phyloP scores from a whole-genome alignment of 2,113 vertebrate genomes.

The Nesoenas mayeri region DNA sequence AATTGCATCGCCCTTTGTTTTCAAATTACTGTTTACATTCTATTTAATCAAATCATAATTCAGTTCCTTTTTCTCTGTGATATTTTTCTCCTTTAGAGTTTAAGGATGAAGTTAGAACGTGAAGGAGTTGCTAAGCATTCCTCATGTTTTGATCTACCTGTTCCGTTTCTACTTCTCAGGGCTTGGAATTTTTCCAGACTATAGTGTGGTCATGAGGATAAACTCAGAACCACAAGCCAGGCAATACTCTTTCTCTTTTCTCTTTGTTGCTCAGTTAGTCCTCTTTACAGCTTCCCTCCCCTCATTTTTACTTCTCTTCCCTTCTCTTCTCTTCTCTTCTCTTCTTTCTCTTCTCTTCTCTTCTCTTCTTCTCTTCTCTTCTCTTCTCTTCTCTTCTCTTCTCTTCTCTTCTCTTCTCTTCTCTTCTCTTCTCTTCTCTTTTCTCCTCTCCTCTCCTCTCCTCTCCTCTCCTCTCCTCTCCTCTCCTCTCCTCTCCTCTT shows the following conservation, averaged over 20 bases:
- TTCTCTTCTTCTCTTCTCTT: not conserved
- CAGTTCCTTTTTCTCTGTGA: not conserved
- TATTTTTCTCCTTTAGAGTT: not conserved
- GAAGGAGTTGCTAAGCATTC: not conserved
- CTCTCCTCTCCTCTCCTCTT: not conserved
- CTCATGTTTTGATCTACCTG: not conserved
- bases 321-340: not conserved
- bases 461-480: not conserved
- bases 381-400: not conserved
- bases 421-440: not conserved
- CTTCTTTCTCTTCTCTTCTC: too few species aligned
- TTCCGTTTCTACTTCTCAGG: not conserved
- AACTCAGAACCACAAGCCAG: not conserved
- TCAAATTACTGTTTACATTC: slow-evolving; percentile 57
- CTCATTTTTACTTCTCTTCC: not conserved
- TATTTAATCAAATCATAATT: slow-evolving; percentile 31
- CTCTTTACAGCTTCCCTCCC: not conserved
- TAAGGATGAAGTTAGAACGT: not conserved
- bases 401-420: not conserved
- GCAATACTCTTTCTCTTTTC: not conserved
- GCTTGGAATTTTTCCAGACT: not conserved
- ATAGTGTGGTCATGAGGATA: not conserved
- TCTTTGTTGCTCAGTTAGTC: not conserved
- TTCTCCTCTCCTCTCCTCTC: not conserved
- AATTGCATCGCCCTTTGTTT: slow-evolving; percentile 23